Conservation (phyloP, 2,888 invertebrate species). For the Oligia latruncula region DNA sequence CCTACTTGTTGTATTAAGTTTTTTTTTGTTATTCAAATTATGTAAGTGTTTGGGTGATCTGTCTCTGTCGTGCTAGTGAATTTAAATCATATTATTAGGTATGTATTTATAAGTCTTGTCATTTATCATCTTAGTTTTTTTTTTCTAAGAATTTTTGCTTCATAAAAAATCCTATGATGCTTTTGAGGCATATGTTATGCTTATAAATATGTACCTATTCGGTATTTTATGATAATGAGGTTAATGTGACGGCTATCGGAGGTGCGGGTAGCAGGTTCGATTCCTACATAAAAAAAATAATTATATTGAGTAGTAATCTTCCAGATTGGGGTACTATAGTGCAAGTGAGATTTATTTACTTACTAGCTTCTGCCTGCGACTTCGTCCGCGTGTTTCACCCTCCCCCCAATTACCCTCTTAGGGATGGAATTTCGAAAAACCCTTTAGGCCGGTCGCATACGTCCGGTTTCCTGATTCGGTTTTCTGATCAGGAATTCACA, state of each 20-base stretch:
- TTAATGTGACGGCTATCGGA: neutral
- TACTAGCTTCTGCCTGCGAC: too few relatives aligned
- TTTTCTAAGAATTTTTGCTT: neutral
- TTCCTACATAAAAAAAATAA: too few relatives aligned
- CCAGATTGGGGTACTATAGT: neutral
- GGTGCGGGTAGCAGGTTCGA: neutral
- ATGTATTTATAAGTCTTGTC: constrained; percentile 4
- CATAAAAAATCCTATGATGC: neutral
- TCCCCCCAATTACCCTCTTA: too few relatives aligned
- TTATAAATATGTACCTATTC: neutral
- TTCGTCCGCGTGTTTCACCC: too few relatives aligned
- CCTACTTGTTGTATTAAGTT: neutral
- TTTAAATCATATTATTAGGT: constrained; percentile 27
- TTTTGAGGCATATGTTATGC: neutral
- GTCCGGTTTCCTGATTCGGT: too few relatives aligned
- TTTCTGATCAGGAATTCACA: too few relatives aligned
- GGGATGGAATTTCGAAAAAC: too few relatives aligned
- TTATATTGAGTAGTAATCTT: too few relatives aligned
- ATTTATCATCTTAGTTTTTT: constrained; percentile 38
- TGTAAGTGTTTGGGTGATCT: constrained; percentile 30
- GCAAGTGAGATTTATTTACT: neutral
- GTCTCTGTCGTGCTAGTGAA: constrained; percentile 21
- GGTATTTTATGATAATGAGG: neutral
- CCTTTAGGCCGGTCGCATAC: too few relatives aligned
- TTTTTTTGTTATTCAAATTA: constrained; percentile 33